phyloP scores from a whole-genome alignment of 2,113 vertebrate genomes.

The Crotalus helleri region DNA sequence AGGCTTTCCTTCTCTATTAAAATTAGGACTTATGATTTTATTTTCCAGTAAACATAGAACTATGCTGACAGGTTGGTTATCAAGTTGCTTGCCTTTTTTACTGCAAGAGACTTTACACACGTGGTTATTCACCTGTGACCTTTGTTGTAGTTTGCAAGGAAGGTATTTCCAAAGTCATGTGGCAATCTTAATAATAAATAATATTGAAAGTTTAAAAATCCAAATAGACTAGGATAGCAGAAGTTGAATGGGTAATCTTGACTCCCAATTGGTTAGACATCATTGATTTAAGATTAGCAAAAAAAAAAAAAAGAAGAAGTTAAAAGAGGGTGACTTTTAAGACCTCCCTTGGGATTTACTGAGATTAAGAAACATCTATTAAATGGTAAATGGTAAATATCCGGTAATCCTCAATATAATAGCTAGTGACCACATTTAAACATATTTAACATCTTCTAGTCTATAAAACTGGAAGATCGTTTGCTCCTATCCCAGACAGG shows the following conservation, averaged over 20 bases:
- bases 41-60: constrained; percentile 26
- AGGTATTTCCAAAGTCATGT: constrained; percentile 21
- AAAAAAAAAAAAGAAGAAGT: not conserved
- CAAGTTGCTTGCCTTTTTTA: not conserved
- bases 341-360: not conserved
- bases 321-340: not conserved
- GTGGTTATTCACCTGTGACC: not conserved
- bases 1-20: not conserved
- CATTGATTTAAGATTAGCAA: not conserved
- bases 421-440: not conserved
- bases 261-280: not conserved
- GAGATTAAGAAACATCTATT: not conserved
- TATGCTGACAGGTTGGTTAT: constrained; percentile 34
- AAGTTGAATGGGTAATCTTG: not conserved
- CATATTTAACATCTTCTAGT: not conserved
- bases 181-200: not conserved
- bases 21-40: not conserved
- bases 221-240: not conserved
- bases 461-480: not conserved
- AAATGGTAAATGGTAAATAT: not conserved
- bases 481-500: not conserved
- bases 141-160: constrained; percentile 16
- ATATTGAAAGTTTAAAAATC: not conserved
- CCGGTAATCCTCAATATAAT: not conserved
- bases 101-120: not conserved